These are phyloP conservation scores for Noturus placidus DNA, from an alignment of 2,113 vertebrate genomes.

Conservation along the genomic window DNA sequence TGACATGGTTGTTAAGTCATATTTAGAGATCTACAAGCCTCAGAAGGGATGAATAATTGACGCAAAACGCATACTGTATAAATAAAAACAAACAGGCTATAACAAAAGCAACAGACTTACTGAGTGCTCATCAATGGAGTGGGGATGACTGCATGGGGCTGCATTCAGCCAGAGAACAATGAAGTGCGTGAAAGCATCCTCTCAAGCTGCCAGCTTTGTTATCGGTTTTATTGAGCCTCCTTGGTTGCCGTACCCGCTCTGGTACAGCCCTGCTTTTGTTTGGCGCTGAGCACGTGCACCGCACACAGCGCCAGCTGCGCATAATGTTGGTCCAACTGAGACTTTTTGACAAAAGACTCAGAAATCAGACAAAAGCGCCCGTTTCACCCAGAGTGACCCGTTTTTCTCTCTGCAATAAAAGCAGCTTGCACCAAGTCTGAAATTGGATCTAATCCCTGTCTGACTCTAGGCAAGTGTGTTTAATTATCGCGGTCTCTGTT, in stretches of 20 bases:
- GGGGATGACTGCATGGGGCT: slow-evolving; percentile 28
- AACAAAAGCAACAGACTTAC: slow-evolving; percentile 45
- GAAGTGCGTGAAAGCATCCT: slow-evolving; percentile 33
- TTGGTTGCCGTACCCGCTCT: slow-evolving; percentile 17
- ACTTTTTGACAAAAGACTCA: slow-evolving; percentile 34
- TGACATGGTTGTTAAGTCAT: background rate
- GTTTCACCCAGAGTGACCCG: background rate
- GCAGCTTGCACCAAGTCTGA: background rate
- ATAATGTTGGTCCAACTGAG: slow-evolving; percentile 24
- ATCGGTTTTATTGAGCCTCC: slow-evolving; percentile 37
- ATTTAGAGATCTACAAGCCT: slow-evolving; percentile 1
- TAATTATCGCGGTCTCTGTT: background rate
- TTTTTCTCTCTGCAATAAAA: background rate
- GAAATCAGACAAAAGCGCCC: slow-evolving; percentile 3
- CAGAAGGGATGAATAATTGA: background rate
- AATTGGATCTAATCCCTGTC: slow-evolving; percentile 13
- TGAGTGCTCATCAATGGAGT: slow-evolving; percentile 59
- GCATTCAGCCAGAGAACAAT: slow-evolving; percentile 43
- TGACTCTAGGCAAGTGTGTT: slow-evolving; percentile 21
- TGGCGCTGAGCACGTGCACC: slow-evolving; percentile 25
- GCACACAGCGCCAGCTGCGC: slow-evolving; percentile 32
- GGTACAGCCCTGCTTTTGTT: slow-evolving; percentile 32
- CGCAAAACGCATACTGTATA: background rate
- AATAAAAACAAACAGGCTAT: too few species aligned
- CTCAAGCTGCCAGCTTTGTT: slow-evolving; percentile 41